Percentiles rank a stretch among this genome's conserved stretches.
phyloP scores from a whole-genome alignment of 1,140 invertebrate species.

The Bemisia tabaci region DNA sequence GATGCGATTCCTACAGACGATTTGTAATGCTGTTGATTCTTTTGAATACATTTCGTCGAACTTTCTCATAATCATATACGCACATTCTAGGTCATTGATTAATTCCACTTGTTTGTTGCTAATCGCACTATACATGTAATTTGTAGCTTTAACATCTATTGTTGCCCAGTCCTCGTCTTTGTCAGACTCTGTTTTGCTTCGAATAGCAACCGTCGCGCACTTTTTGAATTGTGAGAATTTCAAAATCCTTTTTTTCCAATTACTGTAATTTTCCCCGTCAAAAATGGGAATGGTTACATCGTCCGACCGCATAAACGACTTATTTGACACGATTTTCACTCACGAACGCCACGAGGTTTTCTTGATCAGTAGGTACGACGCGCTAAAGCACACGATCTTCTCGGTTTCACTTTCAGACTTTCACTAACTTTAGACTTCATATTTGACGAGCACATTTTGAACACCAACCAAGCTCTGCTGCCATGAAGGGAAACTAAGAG shows the following conservation, averaged over 20 bases:
- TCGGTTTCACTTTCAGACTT: too few relatives aligned
- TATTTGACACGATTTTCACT: too few relatives aligned
- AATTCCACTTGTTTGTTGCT: slow-evolving; percentile 22
- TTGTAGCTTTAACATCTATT: slow-evolving; percentile 21
- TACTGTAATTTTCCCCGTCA: neutral
- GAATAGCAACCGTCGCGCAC: slow-evolving; percentile 15
- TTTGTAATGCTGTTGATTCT: neutral
- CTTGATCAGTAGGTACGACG: too few relatives aligned
- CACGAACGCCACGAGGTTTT: too few relatives aligned
- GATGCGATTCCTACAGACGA: neutral
- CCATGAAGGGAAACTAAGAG: too few relatives aligned
- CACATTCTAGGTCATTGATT: slow-evolving; percentile 15
- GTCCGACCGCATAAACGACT: too few relatives aligned
- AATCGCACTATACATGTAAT: slow-evolving; percentile 23
- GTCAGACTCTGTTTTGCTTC: slow-evolving; percentile 12
- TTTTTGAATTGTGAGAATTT: slow-evolving; percentile 20
- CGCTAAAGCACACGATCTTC: too few relatives aligned
- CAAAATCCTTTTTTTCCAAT: slow-evolving; percentile 4
- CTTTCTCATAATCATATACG: slow-evolving; percentile 22
- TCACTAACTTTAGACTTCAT: too few relatives aligned
- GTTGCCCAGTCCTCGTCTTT: slow-evolving; percentile 19
- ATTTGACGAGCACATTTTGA: too few relatives aligned
- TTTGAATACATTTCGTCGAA: neutral
- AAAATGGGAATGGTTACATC: slow-evolving; percentile 2
- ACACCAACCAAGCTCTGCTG: too few relatives aligned